These are phyloP conservation scores for Myopa tessellatipennis DNA, from an alignment of 2,888 invertebrate species.

Conservation along the genomic window DNA sequence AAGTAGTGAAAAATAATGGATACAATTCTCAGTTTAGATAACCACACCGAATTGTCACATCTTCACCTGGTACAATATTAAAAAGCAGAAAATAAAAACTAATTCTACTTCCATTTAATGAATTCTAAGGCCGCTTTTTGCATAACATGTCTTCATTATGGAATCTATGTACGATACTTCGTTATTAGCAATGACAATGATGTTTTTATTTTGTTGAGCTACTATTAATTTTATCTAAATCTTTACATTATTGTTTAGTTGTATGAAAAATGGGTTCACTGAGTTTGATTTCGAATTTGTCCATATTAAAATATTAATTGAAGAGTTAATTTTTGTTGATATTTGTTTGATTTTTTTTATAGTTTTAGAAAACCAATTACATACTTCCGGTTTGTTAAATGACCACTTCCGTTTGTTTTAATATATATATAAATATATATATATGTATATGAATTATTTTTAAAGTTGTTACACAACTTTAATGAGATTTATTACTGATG, in stretches of 20 bases:
- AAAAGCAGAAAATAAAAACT: not conserved
- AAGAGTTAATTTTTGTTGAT: constrained; percentile 2
- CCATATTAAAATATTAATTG: constrained; percentile 1
- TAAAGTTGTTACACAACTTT: constrained; percentile 38
- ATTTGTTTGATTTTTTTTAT: constrained; percentile 48
- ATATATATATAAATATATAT: constrained; percentile 6
- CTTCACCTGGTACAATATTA: no score
- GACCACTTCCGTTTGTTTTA: constrained; percentile 69
- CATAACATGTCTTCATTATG: constrained; percentile 1
- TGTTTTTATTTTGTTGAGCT: not conserved
- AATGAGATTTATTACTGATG: constrained; percentile 5
- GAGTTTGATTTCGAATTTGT: constrained; percentile 39
- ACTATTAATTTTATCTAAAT: not conserved
- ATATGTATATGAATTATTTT: constrained; percentile 10
- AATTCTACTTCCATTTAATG: not conserved
- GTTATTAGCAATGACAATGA: constrained; percentile 2
- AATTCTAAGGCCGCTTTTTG: not conserved
- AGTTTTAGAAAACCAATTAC: constrained; percentile 40
- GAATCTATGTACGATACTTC: not conserved
- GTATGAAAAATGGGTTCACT: constrained; percentile 39
- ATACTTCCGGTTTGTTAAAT: constrained; percentile 64
- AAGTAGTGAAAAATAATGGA: not conserved
- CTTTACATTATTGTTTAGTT: constrained; percentile 1
- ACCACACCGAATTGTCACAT: not conserved
- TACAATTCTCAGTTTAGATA: not conserved